Evolutionary conservation across 2,797 vertebrate genomes (phyloP), one percentile per base, ranked within the genome.

Genomic region (Diceros bicornis): DNA sequence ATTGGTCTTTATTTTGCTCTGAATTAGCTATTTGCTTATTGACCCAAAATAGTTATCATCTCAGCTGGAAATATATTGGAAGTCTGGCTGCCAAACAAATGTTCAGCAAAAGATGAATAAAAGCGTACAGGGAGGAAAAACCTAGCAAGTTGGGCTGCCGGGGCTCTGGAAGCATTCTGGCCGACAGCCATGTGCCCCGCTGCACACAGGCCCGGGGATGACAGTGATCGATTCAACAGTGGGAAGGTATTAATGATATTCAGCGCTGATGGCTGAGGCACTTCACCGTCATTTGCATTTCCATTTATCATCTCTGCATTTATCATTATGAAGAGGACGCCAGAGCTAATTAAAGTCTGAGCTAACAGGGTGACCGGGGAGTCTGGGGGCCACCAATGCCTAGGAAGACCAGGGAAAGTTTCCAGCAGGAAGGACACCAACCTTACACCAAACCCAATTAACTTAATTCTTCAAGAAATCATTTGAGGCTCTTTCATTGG

Each of bases 271-370:
- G 99, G 99, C 99, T 98, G 99, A 99, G 99, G 99, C 99, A 99
- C 99, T 99, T 99, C 99, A 99, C 99, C 99, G 98, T 98, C 99
- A 99, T 99, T 99, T 99, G 99, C 99, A 99, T 99, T 99, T 99
- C 98, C 99, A 99, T 99, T 99, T 99, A 99, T 99, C 99, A 99
- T 99, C 99, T 98, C 99, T 98, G 99, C 99, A 99, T 99, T 99
- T 99, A 99, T 99, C 99, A 99, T 99, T 99, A 99, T 99, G 99
- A 99, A 99, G 99, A 98, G 99, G 99, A 99, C 99, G 99, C 99
- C 99, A 99, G 99, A 99, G 99, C 99, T 99, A 99, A 99, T 99
- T 99, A 99, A 99, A 99, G 99, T 99, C 99, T 98, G 98, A 98
- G 99, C 99, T 99, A 99, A 99, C 99, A 98, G 99, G 99, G 99